phyloP scores from a whole-genome alignment of 1,140 invertebrate genomes.

The Yoshiicerus persimilis region DNA sequence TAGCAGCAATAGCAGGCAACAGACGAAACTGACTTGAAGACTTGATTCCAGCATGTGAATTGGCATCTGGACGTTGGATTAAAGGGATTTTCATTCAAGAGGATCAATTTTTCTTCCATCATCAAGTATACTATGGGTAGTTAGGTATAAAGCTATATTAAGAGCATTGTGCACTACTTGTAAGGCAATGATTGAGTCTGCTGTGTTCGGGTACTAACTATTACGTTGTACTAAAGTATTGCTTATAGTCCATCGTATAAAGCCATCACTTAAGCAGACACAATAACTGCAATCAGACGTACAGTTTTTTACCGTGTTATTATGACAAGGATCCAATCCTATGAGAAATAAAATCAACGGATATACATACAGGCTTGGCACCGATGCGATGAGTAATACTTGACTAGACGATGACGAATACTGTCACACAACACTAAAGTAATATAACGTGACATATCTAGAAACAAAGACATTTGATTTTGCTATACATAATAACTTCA shows the following conservation, averaged over 20 bases:
- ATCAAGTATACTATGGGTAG: neutral
- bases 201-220: neutral
- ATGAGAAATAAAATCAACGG: too few species aligned
- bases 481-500: neutral
- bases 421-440: neutral
- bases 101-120: constrained; percentile 33
- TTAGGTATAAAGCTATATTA: neutral
- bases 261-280: too few species aligned
- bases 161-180: neutral
- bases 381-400: too few species aligned
- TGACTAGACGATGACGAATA: neutral
- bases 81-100: constrained; percentile 33
- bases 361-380: too few species aligned
- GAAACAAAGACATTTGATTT: neutral
- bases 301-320: too few species aligned
- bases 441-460: neutral
- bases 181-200: neutral
- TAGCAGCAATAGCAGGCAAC: too few species aligned
- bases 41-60: constrained; percentile 35
- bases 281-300: too few species aligned
- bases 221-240: too few species aligned
- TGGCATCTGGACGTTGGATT: constrained; percentile 33
- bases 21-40: constrained; percentile 30
- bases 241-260: too few species aligned
- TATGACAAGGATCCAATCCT: too few species aligned